Evolutionary conservation across 2,888 invertebrate genomes (phyloP).

Genomic region (Mycogona germanica): DNA sequence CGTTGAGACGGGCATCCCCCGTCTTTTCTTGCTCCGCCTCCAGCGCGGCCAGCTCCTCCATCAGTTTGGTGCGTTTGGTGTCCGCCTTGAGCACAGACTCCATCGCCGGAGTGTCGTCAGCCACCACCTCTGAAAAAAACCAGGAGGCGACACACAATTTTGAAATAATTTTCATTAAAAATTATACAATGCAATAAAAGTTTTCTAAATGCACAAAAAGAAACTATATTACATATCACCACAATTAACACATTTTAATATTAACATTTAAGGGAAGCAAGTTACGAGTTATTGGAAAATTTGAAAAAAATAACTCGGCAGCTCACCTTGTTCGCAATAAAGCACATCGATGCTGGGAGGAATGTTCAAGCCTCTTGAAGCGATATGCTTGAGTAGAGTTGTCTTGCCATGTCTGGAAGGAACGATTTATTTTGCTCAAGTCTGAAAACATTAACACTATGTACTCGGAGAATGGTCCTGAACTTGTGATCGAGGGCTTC

Average conservation of each 20-base stretch:
- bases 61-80: conserved; percentile 65
- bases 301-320: too few species aligned
- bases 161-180: background rate
- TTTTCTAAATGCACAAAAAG: too few species aligned
- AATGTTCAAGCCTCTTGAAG: conserved; percentile 77
- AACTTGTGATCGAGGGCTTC: background rate
- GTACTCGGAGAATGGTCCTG: background rate
- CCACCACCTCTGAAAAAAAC: conserved; percentile 75
- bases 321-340: conserved; percentile 69
- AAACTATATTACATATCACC: too few species aligned
- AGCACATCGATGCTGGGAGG: conserved; percentile 93
- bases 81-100: conserved; percentile 76
- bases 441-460: background rate
- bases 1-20: conserved; percentile 60
- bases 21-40: conserved; percentile 55
- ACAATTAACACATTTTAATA: too few species aligned
- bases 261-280: too few species aligned
- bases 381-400: conserved; percentile 84
- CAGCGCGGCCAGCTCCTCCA: conserved; percentile 69
- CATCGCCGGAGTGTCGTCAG: conserved; percentile 86
- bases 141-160: too few species aligned
- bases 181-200: too few species aligned
- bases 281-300: too few species aligned
- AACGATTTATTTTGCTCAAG: background rate
- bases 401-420: conserved; percentile 62